These are phyloP conservation scores for Pelodiscus sinensis DNA, from an alignment of 2,113 vertebrate species.

Conservation along the genomic window DNA sequence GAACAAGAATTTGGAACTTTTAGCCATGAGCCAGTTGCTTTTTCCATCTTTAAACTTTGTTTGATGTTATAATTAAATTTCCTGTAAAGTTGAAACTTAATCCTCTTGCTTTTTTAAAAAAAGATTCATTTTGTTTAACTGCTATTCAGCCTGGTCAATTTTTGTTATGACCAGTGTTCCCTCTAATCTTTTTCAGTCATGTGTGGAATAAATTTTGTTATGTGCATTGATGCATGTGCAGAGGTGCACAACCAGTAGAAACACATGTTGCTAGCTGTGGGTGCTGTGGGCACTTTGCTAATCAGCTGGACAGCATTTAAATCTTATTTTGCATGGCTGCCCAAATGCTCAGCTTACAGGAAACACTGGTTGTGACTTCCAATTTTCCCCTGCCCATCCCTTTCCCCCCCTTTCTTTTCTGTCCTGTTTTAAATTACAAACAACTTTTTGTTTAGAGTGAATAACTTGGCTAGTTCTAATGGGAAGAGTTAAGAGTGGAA, in stretches of 20 bases:
- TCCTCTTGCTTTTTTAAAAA: not conserved
- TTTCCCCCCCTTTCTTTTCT: not conserved
- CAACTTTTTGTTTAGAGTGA: not conserved
- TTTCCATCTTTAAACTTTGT: not conserved
- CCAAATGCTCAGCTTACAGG: too few species aligned
- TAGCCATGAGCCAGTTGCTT: not conserved
- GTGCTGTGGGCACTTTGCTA: too few species aligned
- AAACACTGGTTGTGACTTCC: not conserved
- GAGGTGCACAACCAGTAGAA: too few species aligned
- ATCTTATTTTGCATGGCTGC: too few species aligned
- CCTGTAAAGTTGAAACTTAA: not conserved
- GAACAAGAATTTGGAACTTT: not conserved
- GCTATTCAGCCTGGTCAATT: not conserved
- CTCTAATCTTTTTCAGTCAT: too few species aligned
- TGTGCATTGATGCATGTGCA: too few species aligned
- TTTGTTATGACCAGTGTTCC: not conserved
- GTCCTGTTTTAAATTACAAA: constrained; percentile 3
- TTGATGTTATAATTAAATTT: constrained; percentile 1
- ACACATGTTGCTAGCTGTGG: too few species aligned
- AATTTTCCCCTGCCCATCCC: not conserved
- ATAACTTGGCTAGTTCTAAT: not conserved
- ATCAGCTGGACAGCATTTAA: too few species aligned
- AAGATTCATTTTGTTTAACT: not conserved
- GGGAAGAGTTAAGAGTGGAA: not conserved
- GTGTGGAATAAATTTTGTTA: too few species aligned